Conservation (phyloP, 2,113 vertebrate genomes). For the Ondatra zibethicus region DNA sequence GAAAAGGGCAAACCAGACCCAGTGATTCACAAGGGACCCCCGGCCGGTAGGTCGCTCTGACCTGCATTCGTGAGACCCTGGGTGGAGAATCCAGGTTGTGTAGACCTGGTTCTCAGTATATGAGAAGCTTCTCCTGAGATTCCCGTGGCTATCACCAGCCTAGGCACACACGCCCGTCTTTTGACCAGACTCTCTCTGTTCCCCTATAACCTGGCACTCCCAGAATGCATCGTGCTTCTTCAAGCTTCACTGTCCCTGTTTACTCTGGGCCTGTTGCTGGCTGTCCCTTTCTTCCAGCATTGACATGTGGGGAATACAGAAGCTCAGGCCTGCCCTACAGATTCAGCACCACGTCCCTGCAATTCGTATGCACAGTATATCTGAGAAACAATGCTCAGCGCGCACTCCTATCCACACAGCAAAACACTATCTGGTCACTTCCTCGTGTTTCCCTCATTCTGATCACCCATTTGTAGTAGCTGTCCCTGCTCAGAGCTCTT, state of each 20-base stretch:
- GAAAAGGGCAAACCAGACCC: constrained; percentile 51
- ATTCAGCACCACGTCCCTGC: neutral
- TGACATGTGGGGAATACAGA: neutral
- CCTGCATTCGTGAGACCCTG: rapidly evolving
- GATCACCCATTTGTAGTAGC: rapidly evolving
- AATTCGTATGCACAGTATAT: rapidly evolving
- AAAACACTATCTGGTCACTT: neutral
- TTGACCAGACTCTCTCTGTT: neutral
- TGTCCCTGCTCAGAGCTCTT: neutral
- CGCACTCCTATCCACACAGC: neutral
- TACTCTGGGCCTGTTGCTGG: neutral
- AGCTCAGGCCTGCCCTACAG: neutral
- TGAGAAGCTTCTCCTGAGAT: rapidly evolving
- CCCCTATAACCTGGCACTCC: neutral
- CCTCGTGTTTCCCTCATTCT: neutral
- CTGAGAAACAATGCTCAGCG: neutral
- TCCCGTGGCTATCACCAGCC: neutral
- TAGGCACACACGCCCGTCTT: too few species aligned
- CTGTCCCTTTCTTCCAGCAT: neutral
- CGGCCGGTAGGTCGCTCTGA: rapidly evolving
- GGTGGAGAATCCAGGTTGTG: neutral
- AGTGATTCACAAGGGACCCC: too few species aligned
- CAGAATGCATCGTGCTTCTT: neutral
- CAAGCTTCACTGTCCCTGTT: neutral
- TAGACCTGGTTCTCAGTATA: neutral